Conservation (phyloP, 2,888 invertebrate species). For the Oscheius sp. region DNA sequence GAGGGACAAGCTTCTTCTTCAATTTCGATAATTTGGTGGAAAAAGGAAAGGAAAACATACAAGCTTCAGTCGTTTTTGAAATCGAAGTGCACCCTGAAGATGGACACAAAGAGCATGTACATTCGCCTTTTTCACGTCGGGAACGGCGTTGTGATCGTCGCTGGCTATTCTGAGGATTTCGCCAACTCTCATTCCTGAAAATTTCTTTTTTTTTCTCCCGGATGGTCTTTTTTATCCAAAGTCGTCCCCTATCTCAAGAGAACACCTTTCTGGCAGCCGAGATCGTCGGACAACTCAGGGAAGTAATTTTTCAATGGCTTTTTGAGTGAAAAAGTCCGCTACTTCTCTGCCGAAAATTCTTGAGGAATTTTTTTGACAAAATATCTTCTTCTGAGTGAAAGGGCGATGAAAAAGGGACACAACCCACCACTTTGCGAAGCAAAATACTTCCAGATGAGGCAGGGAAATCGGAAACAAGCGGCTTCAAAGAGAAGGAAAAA, state of each 20-base stretch:
- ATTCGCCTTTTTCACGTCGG: constrained; percentile 66
- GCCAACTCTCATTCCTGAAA: constrained; percentile 70
- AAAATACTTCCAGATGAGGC: constrained; percentile 72
- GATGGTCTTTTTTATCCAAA: too few relatives aligned
- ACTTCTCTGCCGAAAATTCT: too few relatives aligned
- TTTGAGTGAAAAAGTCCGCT: too few relatives aligned
- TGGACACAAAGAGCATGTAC: constrained; percentile 66
- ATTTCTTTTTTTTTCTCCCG: too few relatives aligned
- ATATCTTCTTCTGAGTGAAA: too few relatives aligned
- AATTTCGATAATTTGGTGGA: constrained; percentile 35
- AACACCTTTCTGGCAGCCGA: too few relatives aligned
- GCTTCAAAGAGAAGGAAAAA: constrained; percentile 71
- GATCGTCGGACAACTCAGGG: too few relatives aligned
- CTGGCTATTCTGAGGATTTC: constrained; percentile 69
- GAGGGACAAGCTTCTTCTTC: constrained; percentile 64
- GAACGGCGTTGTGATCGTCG: constrained; percentile 70
- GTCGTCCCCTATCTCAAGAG: too few relatives aligned
- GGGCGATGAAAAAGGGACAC: too few relatives aligned
- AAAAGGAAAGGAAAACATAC: constrained; percentile 38
- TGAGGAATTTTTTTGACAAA: too few relatives aligned
- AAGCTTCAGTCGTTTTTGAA: constrained; percentile 67
- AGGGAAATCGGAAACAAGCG: constrained; percentile 68
- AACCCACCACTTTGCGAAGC: constrained; percentile 67
- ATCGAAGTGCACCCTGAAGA: constrained; percentile 68
- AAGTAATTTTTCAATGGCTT: too few relatives aligned